phyloP scores from a whole-genome alignment of 2,888 invertebrate species.

The Meliscaeva auricollis region DNA sequence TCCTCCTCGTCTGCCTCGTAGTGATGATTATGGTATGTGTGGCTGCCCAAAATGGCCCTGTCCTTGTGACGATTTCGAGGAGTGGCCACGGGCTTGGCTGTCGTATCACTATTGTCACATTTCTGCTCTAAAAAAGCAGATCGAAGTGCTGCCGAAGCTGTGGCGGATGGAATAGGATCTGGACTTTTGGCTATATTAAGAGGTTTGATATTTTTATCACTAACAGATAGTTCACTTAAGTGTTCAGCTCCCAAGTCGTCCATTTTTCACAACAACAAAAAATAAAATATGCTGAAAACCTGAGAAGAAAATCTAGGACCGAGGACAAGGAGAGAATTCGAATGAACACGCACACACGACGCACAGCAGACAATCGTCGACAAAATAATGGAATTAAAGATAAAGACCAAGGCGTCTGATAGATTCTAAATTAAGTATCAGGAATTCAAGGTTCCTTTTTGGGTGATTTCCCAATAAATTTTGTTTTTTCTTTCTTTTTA shows the following conservation, averaged over 20 bases:
- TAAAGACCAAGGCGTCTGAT: conserved; percentile 47
- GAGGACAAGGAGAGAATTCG: conserved; percentile 61
- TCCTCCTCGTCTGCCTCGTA: conserved; percentile 70
- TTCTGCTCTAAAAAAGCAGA: conserved; percentile 40
- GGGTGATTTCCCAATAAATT: conserved; percentile 63
- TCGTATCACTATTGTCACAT: conserved; percentile 23
- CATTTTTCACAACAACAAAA: conserved; percentile 59
- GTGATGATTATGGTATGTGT: conserved; percentile 43
- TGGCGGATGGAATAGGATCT: conserved; percentile 28
- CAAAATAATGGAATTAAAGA: conserved; percentile 16
- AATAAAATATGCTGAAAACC: conserved; percentile 11
- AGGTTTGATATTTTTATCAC: conserved; percentile 66
- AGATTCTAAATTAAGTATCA: conserved; percentile 68
- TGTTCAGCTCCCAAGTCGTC: conserved; percentile 77
- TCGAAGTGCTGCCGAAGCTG: conserved; percentile 28
- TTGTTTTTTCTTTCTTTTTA: conserved; percentile 51
- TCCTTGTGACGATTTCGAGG: conserved; percentile 66
- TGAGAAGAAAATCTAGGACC: conserved; percentile 31
- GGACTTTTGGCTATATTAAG: conserved; percentile 34
- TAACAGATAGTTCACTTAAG: conserved; percentile 74
- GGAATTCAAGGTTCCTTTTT: conserved; percentile 74
- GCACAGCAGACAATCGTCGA: not conserved
- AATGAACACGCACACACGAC: conserved; percentile 47
- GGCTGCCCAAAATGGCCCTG: conserved; percentile 46
- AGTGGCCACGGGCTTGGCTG: conserved; percentile 43